Base-by-base conservation (phyloP, 2,797 vertebrate genomes). In the Malurus splendens region DNA sequence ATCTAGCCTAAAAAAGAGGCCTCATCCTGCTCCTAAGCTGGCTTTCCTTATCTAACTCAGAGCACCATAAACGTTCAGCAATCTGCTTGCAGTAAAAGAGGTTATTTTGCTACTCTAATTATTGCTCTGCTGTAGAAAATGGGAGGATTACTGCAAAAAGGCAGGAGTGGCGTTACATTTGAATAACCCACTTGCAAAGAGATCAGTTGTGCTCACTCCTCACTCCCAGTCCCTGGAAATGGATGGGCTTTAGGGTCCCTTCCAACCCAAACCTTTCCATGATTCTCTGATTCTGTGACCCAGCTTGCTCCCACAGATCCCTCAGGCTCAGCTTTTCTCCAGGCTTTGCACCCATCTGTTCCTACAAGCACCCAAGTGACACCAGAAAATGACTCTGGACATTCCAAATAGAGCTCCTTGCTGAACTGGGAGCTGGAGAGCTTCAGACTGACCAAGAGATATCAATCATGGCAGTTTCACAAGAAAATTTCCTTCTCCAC, bases 281-380 rank as follows among this genome's bases (percentile, higher is more conserved):
- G 32, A 17, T 30, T 56, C 48, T 22, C 13, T 41, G 12, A 22
- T 28, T 51, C n/a, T 55, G 13, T 50, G 30, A 39, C 15, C n/a
- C 71, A 61, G 57, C 44, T 50, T 3, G 42, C 56, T 38, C 8
- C 5, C 12, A 12, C 67, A 41, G 9, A 36, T 10, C 20, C 38
- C 70, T 11, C 2, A 5, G 28, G 42, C 14, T 14, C 52, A 18
- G 64, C 15, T 50, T 38, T 41, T 55, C 52, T 30, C 38, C 9
- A 36, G 27, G 4, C 17, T 20, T 67, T 36, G 28, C 0, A 0
- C 36, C 22, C 47, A 6, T 2, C 32, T 4, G 10, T 32, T 51
- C 7, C 61, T 25, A 19, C 51, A 14, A 20, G 65, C 2, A 6
- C 5, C n/a, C 4, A 8, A 12, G 18, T 3, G n/a, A 47, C 27